These are phyloP conservation scores for Byasa hedistus DNA, from an alignment of 2,888 invertebrate species.

Conservation along the genomic window DNA sequence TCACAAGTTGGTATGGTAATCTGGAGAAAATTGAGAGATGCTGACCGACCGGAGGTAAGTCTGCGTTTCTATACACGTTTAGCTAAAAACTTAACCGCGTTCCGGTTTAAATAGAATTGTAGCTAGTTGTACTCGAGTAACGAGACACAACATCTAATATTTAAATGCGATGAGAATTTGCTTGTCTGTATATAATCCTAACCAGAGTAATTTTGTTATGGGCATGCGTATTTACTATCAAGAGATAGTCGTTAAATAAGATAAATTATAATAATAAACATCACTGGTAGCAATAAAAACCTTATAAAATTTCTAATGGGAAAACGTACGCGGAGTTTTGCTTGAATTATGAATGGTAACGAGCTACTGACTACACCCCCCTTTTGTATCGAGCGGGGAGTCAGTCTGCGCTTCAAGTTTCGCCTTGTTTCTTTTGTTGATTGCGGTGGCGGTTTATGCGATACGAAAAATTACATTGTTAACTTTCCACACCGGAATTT, in stretches of 20 bases:
- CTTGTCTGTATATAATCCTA: background rate
- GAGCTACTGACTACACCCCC: constrained; percentile 50
- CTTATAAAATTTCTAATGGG: constrained; percentile 78
- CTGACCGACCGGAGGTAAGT: too few relatives aligned
- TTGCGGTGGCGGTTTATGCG: constrained; percentile 57
- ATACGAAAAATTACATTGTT: constrained; percentile 67
- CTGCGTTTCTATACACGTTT: too few relatives aligned
- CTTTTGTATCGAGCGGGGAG: constrained; percentile 40
- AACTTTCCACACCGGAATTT: constrained; percentile 41
- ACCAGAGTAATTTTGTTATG: background rate
- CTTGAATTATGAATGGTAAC: constrained; percentile 79
- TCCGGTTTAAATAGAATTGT: too few relatives aligned
- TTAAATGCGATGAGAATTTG: too few relatives aligned
- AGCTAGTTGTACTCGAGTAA: too few relatives aligned
- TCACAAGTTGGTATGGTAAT: too few relatives aligned
- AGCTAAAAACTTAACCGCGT: too few relatives aligned
- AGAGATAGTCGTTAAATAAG: too few relatives aligned
- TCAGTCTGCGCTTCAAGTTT: constrained; percentile 56
- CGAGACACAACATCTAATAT: too few relatives aligned
- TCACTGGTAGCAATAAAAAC: constrained; percentile 65
- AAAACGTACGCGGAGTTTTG: constrained; percentile 77
- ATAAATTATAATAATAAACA: constrained; percentile 13
- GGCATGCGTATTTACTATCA: too few relatives aligned
- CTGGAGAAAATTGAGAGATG: too few relatives aligned
- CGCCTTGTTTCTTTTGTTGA: constrained; percentile 71